phyloP scores from a whole-genome alignment of 2,888 invertebrate genomes.

The Slavum lentiscoides region DNA sequence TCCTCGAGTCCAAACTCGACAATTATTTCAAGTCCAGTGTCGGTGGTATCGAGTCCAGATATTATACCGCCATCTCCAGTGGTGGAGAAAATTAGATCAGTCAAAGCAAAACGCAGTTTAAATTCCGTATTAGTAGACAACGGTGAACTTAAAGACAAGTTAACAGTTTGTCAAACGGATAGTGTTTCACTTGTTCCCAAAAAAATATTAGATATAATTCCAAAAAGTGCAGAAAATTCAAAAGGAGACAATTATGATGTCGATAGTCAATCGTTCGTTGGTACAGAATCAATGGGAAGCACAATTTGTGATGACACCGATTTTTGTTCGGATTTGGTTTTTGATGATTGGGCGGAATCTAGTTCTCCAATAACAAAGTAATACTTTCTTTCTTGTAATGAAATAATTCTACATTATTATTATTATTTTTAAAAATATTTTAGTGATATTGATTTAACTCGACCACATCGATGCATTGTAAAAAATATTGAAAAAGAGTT shows the following conservation, averaged over 20 bases:
- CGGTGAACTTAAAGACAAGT: neutral
- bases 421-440: neutral
- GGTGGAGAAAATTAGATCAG: constrained; percentile 23
- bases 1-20: neutral
- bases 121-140: constrained; percentile 7
- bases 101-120: constrained; percentile 30
- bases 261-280: constrained; percentile 8
- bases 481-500: constrained; percentile 23
- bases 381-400: neutral
- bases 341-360: constrained; percentile 28
- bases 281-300: constrained; percentile 27
- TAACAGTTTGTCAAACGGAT: neutral
- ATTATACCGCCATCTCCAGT: constrained; percentile 38
- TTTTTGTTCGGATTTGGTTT: constrained; percentile 23
- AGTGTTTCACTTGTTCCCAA: neutral
- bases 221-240: neutral
- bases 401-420: neutral
- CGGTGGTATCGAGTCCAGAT: constrained; percentile 32
- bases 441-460: constrained; percentile 41
- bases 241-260: neutral
- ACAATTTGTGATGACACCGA: constrained; percentile 32
- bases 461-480: constrained; percentile 36
- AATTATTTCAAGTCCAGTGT: constrained; percentile 12
- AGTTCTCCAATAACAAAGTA: neutral
- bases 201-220: constrained; percentile 4